Conservation (phyloP, 1,140 invertebrate genomes). For the Ylistrum balloti region DNA sequence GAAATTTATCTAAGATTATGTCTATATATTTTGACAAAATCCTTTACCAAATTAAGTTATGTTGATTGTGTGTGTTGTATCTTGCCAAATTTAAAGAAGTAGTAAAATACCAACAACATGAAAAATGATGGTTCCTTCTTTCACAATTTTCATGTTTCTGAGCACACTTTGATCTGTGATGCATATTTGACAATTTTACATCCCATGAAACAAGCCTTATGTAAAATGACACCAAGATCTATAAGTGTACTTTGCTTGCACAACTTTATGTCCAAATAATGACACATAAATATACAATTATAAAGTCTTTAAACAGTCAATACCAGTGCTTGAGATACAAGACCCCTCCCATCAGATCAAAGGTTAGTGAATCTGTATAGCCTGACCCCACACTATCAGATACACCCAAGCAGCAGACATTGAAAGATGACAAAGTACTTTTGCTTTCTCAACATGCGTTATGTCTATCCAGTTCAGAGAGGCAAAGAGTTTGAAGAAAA, state of each 20-base stretch:
- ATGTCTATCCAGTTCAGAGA: not conserved
- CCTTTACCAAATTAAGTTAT: too few relatives aligned
- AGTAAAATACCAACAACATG: not conserved
- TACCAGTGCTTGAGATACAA: not conserved
- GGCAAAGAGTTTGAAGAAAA: not conserved
- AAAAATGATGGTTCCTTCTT: not conserved
- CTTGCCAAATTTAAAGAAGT: not conserved
- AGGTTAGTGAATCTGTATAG: not conserved
- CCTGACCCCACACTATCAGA: not conserved
- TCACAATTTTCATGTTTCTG: not conserved
- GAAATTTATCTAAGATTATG: too few relatives aligned
- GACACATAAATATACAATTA: slow-evolving; percentile 40
- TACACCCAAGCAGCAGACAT: not conserved
- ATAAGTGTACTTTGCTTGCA: slow-evolving; percentile 12
- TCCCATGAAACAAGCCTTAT: not conserved
- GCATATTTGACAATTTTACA: slow-evolving; percentile 31
- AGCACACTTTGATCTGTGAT: slow-evolving; percentile 33
- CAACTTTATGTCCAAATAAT: slow-evolving; percentile 32
- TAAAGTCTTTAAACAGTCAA: not conserved
- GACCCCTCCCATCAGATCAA: slow-evolving; percentile 22
- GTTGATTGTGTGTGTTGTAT: not conserved
- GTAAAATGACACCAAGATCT: not conserved
- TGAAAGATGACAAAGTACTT: not conserved
- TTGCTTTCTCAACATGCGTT: not conserved
- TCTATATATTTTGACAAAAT: too few relatives aligned